Conservation (phyloP, 2,797 vertebrate genomes). For the Crenuchus spilurus region DNA sequence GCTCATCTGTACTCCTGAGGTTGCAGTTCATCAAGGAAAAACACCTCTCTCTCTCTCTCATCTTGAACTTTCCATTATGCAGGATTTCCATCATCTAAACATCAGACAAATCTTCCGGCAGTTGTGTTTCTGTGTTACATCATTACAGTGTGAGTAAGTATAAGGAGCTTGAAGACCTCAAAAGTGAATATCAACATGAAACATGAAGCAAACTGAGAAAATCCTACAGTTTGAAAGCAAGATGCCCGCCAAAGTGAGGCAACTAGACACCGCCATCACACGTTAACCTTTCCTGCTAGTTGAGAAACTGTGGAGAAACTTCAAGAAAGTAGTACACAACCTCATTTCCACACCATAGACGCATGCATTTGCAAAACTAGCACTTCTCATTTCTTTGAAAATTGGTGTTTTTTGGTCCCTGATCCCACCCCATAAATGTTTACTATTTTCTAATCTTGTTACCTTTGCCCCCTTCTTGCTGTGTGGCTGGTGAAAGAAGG, state of each 20-base stretch:
- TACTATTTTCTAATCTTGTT: constrained; percentile 42
- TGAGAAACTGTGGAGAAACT: too few species aligned
- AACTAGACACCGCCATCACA: too few species aligned
- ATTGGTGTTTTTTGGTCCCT: not conserved
- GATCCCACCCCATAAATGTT: not conserved
- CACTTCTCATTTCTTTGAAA: constrained; percentile 40
- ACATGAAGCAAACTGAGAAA: not conserved
- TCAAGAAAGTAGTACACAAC: constrained; percentile 3
- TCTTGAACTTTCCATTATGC: constrained; percentile 8
- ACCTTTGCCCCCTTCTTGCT: constrained; percentile 73
- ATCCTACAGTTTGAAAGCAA: too few species aligned
- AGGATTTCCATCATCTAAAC: not conserved
- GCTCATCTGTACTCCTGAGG: not conserved
- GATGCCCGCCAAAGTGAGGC: not conserved
- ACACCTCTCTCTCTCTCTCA: not conserved
- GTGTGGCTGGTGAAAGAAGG: constrained; percentile 82
- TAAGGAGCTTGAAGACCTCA: too few species aligned
- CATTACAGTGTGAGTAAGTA: not conserved
- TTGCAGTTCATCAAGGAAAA: not conserved
- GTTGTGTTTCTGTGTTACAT: not conserved
- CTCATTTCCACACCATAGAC: constrained; percentile 36
- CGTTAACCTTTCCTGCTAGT: too few species aligned
- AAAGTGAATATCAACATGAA: not conserved
- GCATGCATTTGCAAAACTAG: not conserved
- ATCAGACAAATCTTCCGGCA: not conserved